Base-by-base conservation (phyloP, 2,888 invertebrate genomes). In the Xiphydria camelus region DNA sequence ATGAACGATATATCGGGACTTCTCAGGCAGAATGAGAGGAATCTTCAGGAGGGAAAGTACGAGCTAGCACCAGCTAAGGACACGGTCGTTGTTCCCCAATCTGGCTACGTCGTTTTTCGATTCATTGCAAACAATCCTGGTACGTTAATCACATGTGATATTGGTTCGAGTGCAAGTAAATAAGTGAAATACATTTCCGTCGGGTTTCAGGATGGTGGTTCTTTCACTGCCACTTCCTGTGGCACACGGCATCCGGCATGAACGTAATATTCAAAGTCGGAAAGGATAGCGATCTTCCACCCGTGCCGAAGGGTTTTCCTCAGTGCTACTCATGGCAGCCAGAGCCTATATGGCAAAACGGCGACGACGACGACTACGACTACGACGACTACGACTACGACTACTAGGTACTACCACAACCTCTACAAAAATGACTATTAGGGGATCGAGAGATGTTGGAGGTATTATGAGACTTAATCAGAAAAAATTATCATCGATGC, bases 241-340 rank as follows among this genome's bases (percentile, higher is more conserved):
- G 90, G 84, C 92, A 93, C 78, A 88, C 91, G 64, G 88, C 89
- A 33, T 89, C 91, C 63, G 91, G 92, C 56, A 92, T 93, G 92
- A 88, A 85, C 73, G 76, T 90, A 47, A 84, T 91, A 42, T 79
- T 91, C 42, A 89, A 91, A 80, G 90, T 91, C 43, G 91, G 91
- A 62, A 88, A 86, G 14, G 83, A 82, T 22, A 89, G 89, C 75
- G 89, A 89, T 76, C 77, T 89, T 44, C 89, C 89, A 20, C 89
- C 89, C 17, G 78, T 89, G 49, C 89, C 89, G 41, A 86, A 84
- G 53, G 84, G 84, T 76, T 89, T 89, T 81, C 89, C 89, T 22
- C 87, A 83, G 36, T 89, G 89, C 67, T 88, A 89, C 44, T 88
- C 89, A 75, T 88, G 88, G 76, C 79, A 85, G 57, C 86, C 86